Evolutionary conservation across 2,113 vertebrate species (phyloP).

Genomic region (Hyperopisus bebe): DNA sequence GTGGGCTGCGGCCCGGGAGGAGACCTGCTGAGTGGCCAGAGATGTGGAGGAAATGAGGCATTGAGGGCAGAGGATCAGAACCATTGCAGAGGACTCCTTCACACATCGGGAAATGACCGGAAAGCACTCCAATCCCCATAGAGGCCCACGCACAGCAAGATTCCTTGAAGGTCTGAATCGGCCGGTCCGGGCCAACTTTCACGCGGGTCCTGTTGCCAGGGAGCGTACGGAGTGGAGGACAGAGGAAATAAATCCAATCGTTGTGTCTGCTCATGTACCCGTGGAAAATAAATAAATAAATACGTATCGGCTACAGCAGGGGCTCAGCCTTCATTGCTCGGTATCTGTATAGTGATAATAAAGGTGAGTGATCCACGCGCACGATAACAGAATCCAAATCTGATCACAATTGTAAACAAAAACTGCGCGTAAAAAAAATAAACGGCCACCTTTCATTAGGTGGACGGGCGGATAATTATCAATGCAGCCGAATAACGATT

Average conservation of each 20-base stretch:
- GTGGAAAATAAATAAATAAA: not conserved
- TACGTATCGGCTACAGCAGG: not conserved
- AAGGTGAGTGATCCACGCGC: not conserved
- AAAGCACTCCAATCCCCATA: not conserved
- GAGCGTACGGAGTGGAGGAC: not conserved
- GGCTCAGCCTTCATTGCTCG: not conserved
- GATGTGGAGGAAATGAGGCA: constrained; percentile 11
- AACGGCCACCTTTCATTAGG: constrained; percentile 18
- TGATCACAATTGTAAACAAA: not conserved
- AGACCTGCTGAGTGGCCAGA: not conserved
- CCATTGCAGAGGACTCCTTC: constrained; percentile 16
- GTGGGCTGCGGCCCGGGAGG: not conserved
- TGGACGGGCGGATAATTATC: constrained; percentile 4
- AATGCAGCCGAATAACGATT: constrained; percentile 34
- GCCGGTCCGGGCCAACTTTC: not conserved
- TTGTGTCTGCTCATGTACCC: not conserved
- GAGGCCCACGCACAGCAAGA: not conserved
- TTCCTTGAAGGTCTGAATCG: not conserved
- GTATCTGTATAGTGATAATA: not conserved
- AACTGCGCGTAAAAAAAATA: constrained; percentile 1
- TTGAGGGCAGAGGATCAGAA: constrained; percentile 9
- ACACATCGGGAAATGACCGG: constrained; percentile 1
- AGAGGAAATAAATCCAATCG: not conserved
- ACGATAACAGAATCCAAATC: not conserved
- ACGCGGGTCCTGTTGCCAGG: not conserved